Evolutionary conservation across 2,888 invertebrate species (phyloP), one percentile per base, ranked within the genome.

Genomic region (Lepidochrysops patricia): DNA sequence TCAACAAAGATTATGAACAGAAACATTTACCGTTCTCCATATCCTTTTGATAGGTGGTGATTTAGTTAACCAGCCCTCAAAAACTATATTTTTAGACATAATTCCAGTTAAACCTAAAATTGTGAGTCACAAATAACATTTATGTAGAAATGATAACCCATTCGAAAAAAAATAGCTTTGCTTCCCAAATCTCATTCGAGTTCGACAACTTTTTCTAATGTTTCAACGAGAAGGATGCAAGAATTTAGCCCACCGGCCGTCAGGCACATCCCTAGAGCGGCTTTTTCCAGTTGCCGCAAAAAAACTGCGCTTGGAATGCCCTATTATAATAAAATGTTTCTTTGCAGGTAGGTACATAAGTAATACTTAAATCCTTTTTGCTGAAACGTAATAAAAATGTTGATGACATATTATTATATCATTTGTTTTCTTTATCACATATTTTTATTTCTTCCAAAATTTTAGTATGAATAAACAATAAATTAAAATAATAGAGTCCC

Each of bases 61-160:
- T 91, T 98, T 98, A 64, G 95, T 97, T 72, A 98, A 91, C 97
- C 97, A 98, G 66, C 98, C 98, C 87, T 96, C 96, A 78, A 95
- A 94, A 68, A 96, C 94, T 66, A 95, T 92, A 84, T 95, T 95
- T 80, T 91, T 82, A 65, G 88, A 86, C 88, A 88, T 87, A 67
- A 72, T 72, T 57, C 49, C 64, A 66, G 57, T 68, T 62, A 66
- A 63, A 67, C 60, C 48, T 67, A 65, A 67, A 71, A 65, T 65
- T 66, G 73, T 77, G 76, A 76, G 71, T 77, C 76, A 79, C 74
- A 69, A 68, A 68, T 63, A 68, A 68, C 69, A 69, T 72, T 69
- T 68, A 68, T 71, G 67, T 67, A 68, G 66, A 63, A 64, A 64
- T 60, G 59, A 58, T 61, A 65, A 62, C 64, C 61, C 63, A 66